Base-by-base conservation (phyloP, 2,797 vertebrate genomes). In the Muraenolepis orangiensis region DNA sequence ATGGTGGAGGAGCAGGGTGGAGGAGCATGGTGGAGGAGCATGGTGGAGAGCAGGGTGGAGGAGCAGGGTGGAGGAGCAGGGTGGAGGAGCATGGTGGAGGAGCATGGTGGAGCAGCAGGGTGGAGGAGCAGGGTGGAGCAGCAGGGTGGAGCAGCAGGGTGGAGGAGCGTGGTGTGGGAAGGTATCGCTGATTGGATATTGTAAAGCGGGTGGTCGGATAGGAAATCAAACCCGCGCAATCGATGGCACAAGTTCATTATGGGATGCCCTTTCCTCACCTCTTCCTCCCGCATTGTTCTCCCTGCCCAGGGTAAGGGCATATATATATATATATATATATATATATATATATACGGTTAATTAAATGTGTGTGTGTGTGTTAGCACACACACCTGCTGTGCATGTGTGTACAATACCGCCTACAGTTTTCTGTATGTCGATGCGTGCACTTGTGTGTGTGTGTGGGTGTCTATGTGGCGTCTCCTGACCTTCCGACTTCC, bases 191-290 rank as follows among this genome's bases (percentile, higher is more conserved):
- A 83, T 86, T 85, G 85, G 85, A 76, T 87, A 72, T 88, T 85
- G 90, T 84, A 81, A 81, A 85, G 14, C 85, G 76, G 85, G 85
- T 84, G 86, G 81, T 84, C 88, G 90, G 88, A 91, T 87, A 87
- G 91, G 82, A 91, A 91, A 92, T 93, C 91, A 92, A 91, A 91
- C 87, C 87, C 77, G 78, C 42, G 31, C 68, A 89, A 91, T 93
- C 91, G 89, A 91, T 92, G 88, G 88, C 89, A 87, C 88, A 89
- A 90, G 87, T 90, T 90, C 89, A 90, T 90, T 92, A 92, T 88
- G 76, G 78, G 81, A 85, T 87, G 87, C 87, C 90, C 87, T 91
- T 91, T 92, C 88, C 87, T 75, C 73, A 76, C 77, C 78, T 86
- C 73, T 88, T 87, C 85, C 87, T 87, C 87, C 79, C 77, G 87